These are phyloP conservation scores for Petromus typicus DNA, from an alignment of 2,113 vertebrate genomes.

Conservation along the genomic window DNA sequence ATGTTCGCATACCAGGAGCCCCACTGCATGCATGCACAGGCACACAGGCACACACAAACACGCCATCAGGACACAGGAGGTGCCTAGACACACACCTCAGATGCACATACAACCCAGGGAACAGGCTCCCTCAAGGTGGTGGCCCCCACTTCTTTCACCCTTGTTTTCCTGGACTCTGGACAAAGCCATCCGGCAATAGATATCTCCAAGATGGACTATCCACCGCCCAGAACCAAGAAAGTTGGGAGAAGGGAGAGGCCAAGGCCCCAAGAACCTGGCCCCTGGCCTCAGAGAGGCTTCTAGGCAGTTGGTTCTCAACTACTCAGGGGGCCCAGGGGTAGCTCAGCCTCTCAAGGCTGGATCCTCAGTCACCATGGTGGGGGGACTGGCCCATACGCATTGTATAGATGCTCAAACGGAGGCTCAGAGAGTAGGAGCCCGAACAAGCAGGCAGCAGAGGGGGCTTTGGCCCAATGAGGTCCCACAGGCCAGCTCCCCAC, in stretches of 20 bases:
- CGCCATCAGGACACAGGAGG: background rate
- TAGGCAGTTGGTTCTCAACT: background rate
- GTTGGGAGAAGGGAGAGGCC: background rate
- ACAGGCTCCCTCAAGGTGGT: fast-evolving
- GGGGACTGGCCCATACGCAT: background rate
- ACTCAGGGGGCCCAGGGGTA: background rate
- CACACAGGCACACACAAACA: background rate
- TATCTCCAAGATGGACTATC: background rate
- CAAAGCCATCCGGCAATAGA: background rate
- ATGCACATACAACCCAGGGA: too few relatives aligned
- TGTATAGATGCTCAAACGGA: background rate
- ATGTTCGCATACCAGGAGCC: background rate
- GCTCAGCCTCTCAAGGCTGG: background rate
- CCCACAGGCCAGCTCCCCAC: fast-evolving
- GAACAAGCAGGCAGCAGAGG: background rate
- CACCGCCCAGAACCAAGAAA: background rate
- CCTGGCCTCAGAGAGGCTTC: too few relatives aligned
- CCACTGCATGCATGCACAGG: too few relatives aligned
- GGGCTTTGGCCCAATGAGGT: background rate
- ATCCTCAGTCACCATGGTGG: background rate
- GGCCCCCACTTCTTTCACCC: background rate
- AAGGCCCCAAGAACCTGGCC: background rate
- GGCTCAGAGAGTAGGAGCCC: background rate
- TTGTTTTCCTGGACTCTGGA: background rate
- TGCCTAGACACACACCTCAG: fast-evolving